Conservation (phyloP, 2,797 vertebrate species). For the Tokudaia muenninki region DNA sequence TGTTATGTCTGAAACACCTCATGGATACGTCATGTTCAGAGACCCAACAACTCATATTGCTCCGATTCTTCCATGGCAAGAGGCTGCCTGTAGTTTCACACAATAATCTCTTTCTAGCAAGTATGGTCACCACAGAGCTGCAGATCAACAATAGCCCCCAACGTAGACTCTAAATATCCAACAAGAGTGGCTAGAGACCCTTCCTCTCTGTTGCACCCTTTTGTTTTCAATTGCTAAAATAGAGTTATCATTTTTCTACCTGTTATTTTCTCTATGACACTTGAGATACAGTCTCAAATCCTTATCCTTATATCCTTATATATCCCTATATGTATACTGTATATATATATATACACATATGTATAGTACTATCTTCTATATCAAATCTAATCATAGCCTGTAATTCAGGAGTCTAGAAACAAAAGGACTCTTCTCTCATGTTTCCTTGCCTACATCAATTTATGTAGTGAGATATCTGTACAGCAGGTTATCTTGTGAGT, state of each 20-base stretch:
- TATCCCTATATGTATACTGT: no score
- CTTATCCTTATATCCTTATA: not conserved
- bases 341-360: not conserved
- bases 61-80: not conserved
- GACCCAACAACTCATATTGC: not conserved
- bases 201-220: not conserved
- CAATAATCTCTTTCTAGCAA: not conserved
- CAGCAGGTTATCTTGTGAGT: not conserved
- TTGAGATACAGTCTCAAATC: not conserved
- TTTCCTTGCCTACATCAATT: not conserved
- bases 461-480: not conserved
- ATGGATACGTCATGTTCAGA: not conserved
- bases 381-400: not conserved
- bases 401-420: not conserved
- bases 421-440: not conserved
- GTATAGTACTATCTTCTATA: not conserved
- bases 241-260: not conserved
- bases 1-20: not conserved
- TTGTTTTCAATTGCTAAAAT: not conserved
- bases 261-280: not conserved
- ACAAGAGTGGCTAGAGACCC: not conserved
- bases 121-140: not conserved
- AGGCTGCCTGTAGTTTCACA: not conserved
- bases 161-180: fast-evolving
- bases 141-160: not conserved